Base-by-base conservation (phyloP, 2,888 invertebrate species). In the Dolomedes plantarius region DNA sequence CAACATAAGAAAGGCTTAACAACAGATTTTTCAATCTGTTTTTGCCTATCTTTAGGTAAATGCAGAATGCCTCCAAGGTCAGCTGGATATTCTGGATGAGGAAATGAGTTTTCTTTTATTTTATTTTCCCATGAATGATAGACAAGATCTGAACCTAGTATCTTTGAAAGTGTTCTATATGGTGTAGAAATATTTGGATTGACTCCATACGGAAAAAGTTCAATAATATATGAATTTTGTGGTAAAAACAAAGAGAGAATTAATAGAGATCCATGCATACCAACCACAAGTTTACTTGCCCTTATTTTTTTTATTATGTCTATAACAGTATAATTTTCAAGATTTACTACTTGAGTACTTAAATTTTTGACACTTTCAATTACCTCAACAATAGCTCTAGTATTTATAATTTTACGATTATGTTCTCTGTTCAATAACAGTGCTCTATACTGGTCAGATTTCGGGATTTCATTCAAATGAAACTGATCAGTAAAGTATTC, bases 141-240 rank as follows among this genome's bases (percentile, higher is more conserved):
- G 1, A 89, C 80, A 32, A 92, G 86, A 9, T 90, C 89, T 89
- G 91, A 90, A 11, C 89, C 90, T 1, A 89, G 88, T 5, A 92
- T 75, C n/a, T 89, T 73, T 67, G 90, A 90, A 23, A 93, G 88
- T 3, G 92, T 91, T 89, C 90, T 91, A 82, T 92, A 91, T 16
- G 92, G 92, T 5, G 92, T 92, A 72, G 92, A 92, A 83, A 91
- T 88, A 1, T 90, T 88, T 19, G 92, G 91, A 80, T 90, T 90
- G 29, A 93, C 90, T 0, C 91, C 93, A 89, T 91, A 93, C 0
- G 93, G 93, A 89, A 92, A 93, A n/a, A 93, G 85, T 89, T 93
- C 93, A 16, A 93, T 88, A 1, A 93, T 88, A 65, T 90, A 86
- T 36, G 91, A 90, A 28, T 90, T 90, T 13, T 91, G 90, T 62